phyloP scores from a whole-genome alignment of 2,888 invertebrate genomes.

The Gonocerus acuteangulatus region DNA sequence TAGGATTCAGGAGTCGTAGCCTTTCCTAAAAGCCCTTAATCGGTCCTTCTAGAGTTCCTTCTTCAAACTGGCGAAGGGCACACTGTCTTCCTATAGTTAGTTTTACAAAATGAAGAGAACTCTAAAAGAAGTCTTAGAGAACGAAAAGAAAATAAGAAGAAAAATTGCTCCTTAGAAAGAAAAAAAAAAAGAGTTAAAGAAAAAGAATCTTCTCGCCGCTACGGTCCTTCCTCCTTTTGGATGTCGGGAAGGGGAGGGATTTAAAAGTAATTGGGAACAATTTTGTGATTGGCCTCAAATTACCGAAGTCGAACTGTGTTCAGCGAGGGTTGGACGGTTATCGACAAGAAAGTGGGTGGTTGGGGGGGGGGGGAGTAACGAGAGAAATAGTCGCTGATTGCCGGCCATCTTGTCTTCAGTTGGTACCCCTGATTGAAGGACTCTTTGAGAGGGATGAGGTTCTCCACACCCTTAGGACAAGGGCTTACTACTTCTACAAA shows the following conservation, averaged over 20 bases:
- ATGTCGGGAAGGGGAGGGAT: neutral
- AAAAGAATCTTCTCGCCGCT: neutral
- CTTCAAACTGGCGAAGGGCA: no score
- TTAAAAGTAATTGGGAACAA: slow-evolving; percentile 18
- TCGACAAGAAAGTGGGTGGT: neutral
- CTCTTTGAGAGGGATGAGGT: no score
- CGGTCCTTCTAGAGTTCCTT: no score
- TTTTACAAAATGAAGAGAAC: no score
- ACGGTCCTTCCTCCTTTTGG: neutral
- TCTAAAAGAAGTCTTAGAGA: no score
- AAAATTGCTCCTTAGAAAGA: neutral
- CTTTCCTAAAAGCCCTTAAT: no score
- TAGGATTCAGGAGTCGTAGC: no score
- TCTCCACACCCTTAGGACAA: no score
- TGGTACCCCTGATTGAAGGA: slow-evolving; percentile 13
- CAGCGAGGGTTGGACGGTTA: neutral
- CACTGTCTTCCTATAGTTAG: no score
- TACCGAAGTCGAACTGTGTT: slow-evolving; percentile 11
- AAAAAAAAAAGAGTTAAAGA: neutral
- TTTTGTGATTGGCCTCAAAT: slow-evolving; percentile 22
- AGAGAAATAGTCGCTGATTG: slow-evolving; percentile 4
- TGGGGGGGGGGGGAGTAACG: neutral
- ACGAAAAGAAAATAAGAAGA: no score
- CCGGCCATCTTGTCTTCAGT: slow-evolving; percentile 11
- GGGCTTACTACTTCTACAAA: no score